Evolutionary conservation across 2,888 invertebrate species (phyloP).

Genomic region (Catocala nupta): DNA sequence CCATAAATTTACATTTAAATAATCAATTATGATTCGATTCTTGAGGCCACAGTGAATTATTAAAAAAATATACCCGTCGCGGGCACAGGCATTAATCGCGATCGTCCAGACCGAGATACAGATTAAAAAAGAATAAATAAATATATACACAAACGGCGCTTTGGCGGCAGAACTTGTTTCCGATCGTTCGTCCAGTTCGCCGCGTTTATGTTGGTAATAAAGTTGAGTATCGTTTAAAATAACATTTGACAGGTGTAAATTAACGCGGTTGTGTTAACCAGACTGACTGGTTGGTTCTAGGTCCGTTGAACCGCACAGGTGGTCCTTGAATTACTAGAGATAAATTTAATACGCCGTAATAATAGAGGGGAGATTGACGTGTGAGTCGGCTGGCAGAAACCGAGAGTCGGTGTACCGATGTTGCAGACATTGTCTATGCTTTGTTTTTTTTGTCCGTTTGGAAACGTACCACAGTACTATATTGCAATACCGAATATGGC

Average conservation of each 20-base stretch:
- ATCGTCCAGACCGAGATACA: slow-evolving; percentile 73
- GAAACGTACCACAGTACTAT: not conserved
- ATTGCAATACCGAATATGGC: not conserved
- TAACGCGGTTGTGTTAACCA: slow-evolving; percentile 77
- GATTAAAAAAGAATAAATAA: slow-evolving; percentile 73
- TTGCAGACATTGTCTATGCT: not conserved
- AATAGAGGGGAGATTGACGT: slow-evolving; percentile 72
- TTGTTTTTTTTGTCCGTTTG: not conserved
- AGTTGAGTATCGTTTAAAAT: slow-evolving; percentile 69
- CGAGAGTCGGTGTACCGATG: slow-evolving; percentile 53
- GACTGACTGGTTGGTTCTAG: slow-evolving; percentile 78
- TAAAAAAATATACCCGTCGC: slow-evolving; percentile 60
- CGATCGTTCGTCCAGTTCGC: slow-evolving; percentile 57
- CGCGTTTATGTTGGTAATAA: slow-evolving; percentile 61
- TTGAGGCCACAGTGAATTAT: slow-evolving; percentile 66
- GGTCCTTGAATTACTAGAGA: slow-evolving; percentile 84
- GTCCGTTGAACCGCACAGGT: slow-evolving; percentile 84
- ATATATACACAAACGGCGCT: slow-evolving; percentile 76
- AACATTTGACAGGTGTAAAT: slow-evolving; percentile 73
- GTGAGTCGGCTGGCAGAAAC: slow-evolving; percentile 58
- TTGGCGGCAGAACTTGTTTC: slow-evolving; percentile 70
- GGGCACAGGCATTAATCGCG: slow-evolving; percentile 73
- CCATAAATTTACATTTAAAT: slow-evolving; percentile 31
- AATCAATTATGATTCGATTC: slow-evolving; percentile 31
- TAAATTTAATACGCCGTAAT: slow-evolving; percentile 82